phyloP scores from a whole-genome alignment of 2,113 vertebrate species.

The Tympanuchus pallidicinctus region DNA sequence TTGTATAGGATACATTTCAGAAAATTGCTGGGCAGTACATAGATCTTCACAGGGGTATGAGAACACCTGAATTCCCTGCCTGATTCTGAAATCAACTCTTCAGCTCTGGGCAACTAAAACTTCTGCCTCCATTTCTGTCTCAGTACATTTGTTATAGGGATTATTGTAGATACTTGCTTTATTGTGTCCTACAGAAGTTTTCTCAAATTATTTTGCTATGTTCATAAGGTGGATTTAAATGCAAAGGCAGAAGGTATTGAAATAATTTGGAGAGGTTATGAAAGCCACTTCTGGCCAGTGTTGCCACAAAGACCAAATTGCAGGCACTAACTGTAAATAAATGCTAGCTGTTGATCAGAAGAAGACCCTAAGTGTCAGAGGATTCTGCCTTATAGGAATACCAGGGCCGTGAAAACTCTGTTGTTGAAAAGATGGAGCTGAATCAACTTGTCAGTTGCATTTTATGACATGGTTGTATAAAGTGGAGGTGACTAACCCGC shows the following conservation, averaged over 20 bases:
- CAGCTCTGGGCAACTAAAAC: background rate
- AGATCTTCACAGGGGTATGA: background rate
- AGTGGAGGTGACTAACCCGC: background rate
- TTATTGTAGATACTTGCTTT: background rate
- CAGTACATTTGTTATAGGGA: background rate
- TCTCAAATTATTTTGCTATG: background rate
- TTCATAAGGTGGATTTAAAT: constrained; percentile 1
- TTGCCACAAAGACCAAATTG: background rate
- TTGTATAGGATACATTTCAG: background rate
- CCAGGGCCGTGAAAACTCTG: background rate
- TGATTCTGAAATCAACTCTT: constrained; percentile 8
- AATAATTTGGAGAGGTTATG: constrained; percentile 8
- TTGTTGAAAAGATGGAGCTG: background rate
- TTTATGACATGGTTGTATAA: background rate
- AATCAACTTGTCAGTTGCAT: fast-evolving
- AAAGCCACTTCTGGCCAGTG: background rate
- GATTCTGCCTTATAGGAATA: background rate
- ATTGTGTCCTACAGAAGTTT: background rate
- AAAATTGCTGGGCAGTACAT: background rate
- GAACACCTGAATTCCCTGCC: background rate
- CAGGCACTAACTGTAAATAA: background rate
- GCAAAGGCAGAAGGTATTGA: background rate
- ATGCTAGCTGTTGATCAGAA: background rate
- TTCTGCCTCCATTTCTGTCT: background rate
- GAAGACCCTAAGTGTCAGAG: background rate